A percentile compares a stretch with the other conserved stretches of the same genome.
These are phyloP conservation scores for Psittacula echo DNA, from an alignment of 2,797 vertebrate genomes.

Conservation along the genomic window DNA sequence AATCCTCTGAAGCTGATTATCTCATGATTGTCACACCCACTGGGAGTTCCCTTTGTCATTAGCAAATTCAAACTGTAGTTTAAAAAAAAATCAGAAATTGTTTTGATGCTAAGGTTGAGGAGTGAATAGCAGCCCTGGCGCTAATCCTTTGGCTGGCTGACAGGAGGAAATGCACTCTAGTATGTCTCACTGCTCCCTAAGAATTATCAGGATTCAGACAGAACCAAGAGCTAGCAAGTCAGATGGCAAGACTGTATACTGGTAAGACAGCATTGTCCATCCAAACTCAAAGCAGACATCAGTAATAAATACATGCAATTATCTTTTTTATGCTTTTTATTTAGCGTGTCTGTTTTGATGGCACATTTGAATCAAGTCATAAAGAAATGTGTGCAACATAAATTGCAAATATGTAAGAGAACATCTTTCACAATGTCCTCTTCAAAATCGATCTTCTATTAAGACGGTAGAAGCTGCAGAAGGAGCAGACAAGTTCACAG, in stretches of 20 bases:
- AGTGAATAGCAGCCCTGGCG: conserved; percentile 19
- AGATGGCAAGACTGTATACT: background rate
- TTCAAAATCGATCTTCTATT: background rate
- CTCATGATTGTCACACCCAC: conserved; percentile 71
- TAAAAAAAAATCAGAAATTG: background rate
- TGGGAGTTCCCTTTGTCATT: conserved; percentile 65
- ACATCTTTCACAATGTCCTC: background rate
- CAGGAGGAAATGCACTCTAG: conserved; percentile 24
- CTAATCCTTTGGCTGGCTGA: conserved; percentile 50
- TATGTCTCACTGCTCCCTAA: background rate
- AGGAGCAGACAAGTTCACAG: background rate
- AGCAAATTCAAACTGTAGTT: conserved; percentile 42
- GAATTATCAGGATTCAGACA: background rate
- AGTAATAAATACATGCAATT: background rate
- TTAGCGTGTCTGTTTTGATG: background rate
- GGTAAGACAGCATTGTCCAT: background rate
- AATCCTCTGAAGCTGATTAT: conserved; percentile 73
- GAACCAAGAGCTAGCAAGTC: background rate
- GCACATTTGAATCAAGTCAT: background rate
- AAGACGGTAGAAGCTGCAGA: background rate
- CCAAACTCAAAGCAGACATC: background rate
- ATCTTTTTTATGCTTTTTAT: background rate
- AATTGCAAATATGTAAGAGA: background rate
- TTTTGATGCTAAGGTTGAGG: conserved; percentile 52
- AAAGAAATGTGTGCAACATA: background rate